phyloP scores from a whole-genome alignment of 2,888 invertebrate genomes.

The Dicranocentrus wangi region DNA sequence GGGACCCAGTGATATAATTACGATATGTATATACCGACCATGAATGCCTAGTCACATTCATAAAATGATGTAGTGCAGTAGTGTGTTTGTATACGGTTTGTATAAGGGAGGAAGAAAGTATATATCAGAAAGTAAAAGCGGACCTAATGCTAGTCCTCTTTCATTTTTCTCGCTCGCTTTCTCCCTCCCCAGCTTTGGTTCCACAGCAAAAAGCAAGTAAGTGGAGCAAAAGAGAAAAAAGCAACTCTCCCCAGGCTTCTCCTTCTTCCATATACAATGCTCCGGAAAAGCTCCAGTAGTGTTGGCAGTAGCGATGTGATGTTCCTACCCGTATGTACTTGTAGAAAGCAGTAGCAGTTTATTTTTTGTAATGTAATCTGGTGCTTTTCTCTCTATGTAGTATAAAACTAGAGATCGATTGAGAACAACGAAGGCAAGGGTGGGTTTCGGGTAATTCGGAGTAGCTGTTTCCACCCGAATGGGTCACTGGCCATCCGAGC shows the following conservation, averaged over 20 bases:
- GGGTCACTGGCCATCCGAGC: conserved; percentile 60
- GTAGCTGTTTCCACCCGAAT: conserved; percentile 54
- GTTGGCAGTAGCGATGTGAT: too few species aligned
- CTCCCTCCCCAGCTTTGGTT: neutral
- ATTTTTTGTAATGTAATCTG: conserved; percentile 14
- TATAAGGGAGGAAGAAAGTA: neutral
- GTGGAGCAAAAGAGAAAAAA: conserved; percentile 11
- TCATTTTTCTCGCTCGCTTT: conserved; percentile 16
- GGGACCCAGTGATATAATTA: conserved; percentile 84
- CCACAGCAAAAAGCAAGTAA: neutral
- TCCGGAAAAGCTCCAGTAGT: too few species aligned
- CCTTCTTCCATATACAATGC: too few species aligned
- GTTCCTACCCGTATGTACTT: neutral
- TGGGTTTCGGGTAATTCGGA: conserved; percentile 34
- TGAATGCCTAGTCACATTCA: neutral
- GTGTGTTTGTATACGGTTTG: neutral
- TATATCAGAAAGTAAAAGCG: too few species aligned
- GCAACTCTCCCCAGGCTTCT: neutral
- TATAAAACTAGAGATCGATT: conserved; percentile 47
- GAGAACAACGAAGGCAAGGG: conserved; percentile 56
- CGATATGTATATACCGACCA: too few species aligned
- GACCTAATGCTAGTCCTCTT: neutral
- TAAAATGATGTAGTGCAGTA: neutral
- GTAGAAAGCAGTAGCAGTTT: conserved; percentile 13
- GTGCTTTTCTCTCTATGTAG: neutral